A percentile compares a stretch with the other conserved stretches of the same genome.
These are phyloP conservation scores for Sigmodon hispidus DNA, from an alignment of 2,113 vertebrate species.

Conservation along the genomic window DNA sequence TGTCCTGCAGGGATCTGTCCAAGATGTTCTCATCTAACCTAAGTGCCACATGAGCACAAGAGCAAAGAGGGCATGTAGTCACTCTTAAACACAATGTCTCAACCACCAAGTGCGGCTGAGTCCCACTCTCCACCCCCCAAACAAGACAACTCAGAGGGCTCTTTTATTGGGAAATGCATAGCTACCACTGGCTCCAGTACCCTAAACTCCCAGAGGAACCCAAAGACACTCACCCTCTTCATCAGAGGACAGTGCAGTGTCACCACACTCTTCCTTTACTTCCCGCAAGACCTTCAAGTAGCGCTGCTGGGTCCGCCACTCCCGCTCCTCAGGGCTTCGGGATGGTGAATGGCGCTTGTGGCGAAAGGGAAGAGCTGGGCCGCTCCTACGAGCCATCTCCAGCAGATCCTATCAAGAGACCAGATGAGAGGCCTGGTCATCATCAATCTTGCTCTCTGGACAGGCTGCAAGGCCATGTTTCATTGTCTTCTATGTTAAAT, in stretches of 20 bases:
- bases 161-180: background rate
- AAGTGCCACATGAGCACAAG: background rate
- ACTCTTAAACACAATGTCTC: background rate
- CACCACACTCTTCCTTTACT: constrained; percentile 95
- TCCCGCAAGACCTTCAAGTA: constrained; percentile 93
- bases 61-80: background rate
- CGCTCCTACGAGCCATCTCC: constrained; percentile 92
- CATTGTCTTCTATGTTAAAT: background rate
- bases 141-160: background rate
- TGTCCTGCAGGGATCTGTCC: background rate
- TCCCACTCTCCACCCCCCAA: background rate
- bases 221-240: constrained; percentile 91
- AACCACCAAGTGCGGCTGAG: background rate
- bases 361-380: constrained; percentile 88
- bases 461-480: background rate
- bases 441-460: background rate
- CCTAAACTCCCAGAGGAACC: background rate
- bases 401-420: constrained; percentile 88
- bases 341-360: constrained; percentile 83
- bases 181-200: constrained; percentile 58
- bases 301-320: constrained; percentile 90
- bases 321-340: constrained; percentile 89
- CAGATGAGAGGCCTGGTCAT: accelerated
- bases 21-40: background rate
- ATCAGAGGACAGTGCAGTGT: constrained; percentile 94